Evolutionary conservation across 1,140 invertebrate genomes (phyloP).

Genomic region (Periplaneta americana): DNA sequence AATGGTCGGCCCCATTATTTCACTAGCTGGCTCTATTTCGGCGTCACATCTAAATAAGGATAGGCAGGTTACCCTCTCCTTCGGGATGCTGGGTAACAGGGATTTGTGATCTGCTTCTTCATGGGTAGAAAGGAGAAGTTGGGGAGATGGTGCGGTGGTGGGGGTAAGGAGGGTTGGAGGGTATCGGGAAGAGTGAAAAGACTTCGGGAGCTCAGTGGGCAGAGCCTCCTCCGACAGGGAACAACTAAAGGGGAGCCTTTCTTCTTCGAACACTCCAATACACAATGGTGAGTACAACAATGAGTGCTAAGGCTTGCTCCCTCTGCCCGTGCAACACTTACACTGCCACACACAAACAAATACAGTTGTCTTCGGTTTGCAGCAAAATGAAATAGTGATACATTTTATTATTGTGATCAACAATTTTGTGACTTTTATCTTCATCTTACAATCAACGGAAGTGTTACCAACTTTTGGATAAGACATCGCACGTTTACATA

Average conservation of each 20-base stretch:
- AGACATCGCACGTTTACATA: no score
- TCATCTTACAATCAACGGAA: background rate
- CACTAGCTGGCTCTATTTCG: conserved; percentile 2
- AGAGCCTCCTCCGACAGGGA: conserved; percentile 6
- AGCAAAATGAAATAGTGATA: background rate
- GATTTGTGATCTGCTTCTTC: no score
- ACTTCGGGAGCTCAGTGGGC: background rate
- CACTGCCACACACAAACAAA: background rate
- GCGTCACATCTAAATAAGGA: conserved; percentile 10
- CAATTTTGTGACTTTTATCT: background rate
- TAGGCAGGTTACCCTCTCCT: background rate
- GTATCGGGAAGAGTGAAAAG: conserved; percentile 6
- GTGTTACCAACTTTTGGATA: background rate
- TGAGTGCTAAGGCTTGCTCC: no score
- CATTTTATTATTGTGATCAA: background rate
- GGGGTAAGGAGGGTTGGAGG: background rate
- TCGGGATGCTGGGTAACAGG: background rate
- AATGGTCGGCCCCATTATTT: background rate
- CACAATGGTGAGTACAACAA: conserved; percentile 11
- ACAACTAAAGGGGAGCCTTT: background rate
- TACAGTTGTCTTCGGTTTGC: background rate
- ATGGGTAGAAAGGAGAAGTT: background rate
- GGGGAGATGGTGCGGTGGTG: background rate
- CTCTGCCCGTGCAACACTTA: background rate
- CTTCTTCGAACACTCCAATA: conserved; percentile 1